Evolutionary conservation across 2,113 vertebrate species (phyloP).

Genomic region (Oceanodroma tethys): DNA sequence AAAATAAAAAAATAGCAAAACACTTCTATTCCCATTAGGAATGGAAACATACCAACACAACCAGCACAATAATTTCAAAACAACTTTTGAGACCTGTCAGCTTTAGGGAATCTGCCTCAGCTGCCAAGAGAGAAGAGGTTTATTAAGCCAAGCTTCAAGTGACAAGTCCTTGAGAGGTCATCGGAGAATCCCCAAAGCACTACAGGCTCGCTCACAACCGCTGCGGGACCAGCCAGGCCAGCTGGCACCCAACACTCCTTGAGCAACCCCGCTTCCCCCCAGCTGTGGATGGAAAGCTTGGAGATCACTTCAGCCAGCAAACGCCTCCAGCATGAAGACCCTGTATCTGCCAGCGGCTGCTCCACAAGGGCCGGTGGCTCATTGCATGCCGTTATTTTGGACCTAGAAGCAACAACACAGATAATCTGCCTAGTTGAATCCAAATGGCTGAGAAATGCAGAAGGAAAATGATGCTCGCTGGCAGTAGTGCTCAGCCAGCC

Average conservation of each 20-base stretch:
- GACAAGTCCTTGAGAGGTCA: background rate
- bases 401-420: background rate
- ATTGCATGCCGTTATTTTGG: background rate
- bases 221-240: background rate
- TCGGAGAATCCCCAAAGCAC: background rate
- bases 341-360: background rate
- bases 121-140: background rate
- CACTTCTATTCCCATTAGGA: background rate
- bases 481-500: background rate
- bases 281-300: background rate
- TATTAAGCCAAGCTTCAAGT: background rate
- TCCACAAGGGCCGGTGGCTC: background rate
- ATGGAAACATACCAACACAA: background rate
- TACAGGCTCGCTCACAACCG: fast-evolving
- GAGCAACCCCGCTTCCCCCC: background rate
- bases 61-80: background rate
- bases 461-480: background rate
- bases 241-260: background rate
- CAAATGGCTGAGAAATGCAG: background rate
- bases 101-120: background rate
- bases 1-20: background rate
- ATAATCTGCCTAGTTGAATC: background rate
- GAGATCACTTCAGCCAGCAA: background rate
- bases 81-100: background rate
- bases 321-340: background rate